Conservation (phyloP, 2,113 vertebrate genomes). For the Cyanoramphus novaezelandiae region DNA sequence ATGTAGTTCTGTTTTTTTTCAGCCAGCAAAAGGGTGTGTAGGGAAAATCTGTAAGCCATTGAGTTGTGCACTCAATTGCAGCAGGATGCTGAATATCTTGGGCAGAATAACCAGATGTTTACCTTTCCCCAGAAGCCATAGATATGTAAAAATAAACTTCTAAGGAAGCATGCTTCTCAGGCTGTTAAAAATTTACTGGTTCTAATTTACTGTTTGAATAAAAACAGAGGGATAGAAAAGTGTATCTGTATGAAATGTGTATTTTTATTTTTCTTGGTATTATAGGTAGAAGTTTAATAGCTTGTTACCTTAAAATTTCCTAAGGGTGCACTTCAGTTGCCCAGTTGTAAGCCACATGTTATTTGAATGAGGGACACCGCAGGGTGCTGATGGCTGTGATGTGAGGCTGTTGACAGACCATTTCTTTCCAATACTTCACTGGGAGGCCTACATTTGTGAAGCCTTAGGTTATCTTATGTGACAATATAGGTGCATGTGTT, state of each 20-base stretch:
- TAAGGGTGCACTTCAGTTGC: not conserved
- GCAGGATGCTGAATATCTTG: not conserved
- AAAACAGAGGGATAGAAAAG: not conserved
- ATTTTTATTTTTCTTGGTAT: not conserved
- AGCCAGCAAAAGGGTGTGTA: not conserved
- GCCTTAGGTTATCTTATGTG: not conserved
- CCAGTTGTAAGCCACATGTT: accelerated
- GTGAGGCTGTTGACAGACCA: accelerated
- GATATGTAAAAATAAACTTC: not conserved
- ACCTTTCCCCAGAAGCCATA: not conserved
- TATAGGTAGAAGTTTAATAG: not conserved
- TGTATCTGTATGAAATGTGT: not conserved
- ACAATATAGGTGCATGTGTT: not conserved
- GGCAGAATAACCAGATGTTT: not conserved
- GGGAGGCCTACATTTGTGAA: not conserved
- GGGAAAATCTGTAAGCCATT: not conserved
- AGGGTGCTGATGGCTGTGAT: accelerated
- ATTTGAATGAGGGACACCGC: not conserved
- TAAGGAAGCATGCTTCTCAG: not conserved
- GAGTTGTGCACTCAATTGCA: not conserved
- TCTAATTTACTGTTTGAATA: not conserved
- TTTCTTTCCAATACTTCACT: not conserved
- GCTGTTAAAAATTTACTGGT: not conserved
- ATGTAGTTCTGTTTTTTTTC: not conserved
- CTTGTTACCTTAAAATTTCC: not conserved